These are phyloP conservation scores for Colletes latitarsis DNA, from an alignment of 1,140 invertebrate genomes.

Conservation along the genomic window DNA sequence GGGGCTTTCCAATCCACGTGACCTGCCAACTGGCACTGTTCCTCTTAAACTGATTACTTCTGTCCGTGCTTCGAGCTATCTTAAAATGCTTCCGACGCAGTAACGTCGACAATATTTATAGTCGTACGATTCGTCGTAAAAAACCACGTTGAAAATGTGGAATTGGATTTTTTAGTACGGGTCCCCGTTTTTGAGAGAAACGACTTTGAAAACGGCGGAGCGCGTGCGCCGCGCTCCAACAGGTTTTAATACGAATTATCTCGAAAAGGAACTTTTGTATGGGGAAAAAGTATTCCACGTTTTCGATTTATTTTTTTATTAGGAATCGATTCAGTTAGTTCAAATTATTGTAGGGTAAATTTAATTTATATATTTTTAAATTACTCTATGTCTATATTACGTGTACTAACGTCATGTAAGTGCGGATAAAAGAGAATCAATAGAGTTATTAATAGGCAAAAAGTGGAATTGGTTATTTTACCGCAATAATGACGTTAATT, in stretches of 20 bases:
- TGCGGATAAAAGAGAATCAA: neutral
- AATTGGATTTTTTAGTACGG: neutral
- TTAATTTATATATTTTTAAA: too few relatives aligned
- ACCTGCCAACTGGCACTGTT: neutral
- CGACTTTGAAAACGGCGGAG: neutral
- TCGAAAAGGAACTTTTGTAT: neutral
- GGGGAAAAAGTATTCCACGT: neutral
- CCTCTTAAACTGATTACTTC: neutral
- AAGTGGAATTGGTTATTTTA: conserved; percentile 11
- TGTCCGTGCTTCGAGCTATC: neutral
- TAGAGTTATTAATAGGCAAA: neutral
- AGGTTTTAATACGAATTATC: neutral
- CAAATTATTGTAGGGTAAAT: too few relatives aligned
- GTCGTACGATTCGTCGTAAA: neutral
- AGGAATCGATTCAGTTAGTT: too few relatives aligned
- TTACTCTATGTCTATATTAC: too few relatives aligned
- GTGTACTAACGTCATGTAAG: too few relatives aligned
- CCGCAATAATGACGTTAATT: conserved; percentile 35
- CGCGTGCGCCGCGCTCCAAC: too few relatives aligned
- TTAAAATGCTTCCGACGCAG: neutral
- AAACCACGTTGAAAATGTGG: neutral
- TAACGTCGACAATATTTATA: neutral
- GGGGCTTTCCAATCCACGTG: neutral
- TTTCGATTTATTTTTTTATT: neutral
- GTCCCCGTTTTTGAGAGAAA: neutral